Evolutionary conservation across 2,113 vertebrate species (phyloP).

Genomic region (Lepus europaeus): DNA sequence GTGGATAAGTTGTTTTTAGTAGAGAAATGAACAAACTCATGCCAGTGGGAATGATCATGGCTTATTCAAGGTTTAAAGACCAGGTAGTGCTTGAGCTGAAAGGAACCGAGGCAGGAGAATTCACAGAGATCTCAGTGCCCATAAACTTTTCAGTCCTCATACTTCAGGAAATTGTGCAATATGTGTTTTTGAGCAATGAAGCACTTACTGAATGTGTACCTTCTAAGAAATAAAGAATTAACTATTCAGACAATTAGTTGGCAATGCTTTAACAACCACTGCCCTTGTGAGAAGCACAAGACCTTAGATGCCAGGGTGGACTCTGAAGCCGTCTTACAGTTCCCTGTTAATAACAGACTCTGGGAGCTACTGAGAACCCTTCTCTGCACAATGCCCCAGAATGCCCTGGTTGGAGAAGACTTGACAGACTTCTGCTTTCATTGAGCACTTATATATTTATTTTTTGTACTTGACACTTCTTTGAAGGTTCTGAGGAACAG

Average conservation of each 20-base stretch:
- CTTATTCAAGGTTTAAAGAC: neutral
- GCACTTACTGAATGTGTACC: neutral
- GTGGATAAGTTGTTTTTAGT: neutral
- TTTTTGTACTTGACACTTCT: constrained; percentile 63
- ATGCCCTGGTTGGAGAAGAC: neutral
- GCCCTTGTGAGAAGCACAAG: neutral
- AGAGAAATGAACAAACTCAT: neutral
- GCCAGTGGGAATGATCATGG: neutral
- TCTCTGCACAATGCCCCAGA: neutral
- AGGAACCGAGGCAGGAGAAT: neutral
- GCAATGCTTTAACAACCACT: neutral
- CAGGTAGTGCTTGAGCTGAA: neutral
- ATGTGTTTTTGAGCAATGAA: neutral
- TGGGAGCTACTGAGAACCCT: neutral
- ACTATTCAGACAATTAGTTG: neutral
- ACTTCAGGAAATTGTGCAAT: neutral
- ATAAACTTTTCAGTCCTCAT: neutral
- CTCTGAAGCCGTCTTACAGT: neutral
- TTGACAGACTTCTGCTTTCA: constrained; percentile 34
- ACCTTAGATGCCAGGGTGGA: neutral
- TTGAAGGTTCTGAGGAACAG: constrained; percentile 54
- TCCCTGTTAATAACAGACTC: neutral
- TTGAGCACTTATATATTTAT: constrained; percentile 53
- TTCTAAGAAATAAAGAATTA: neutral
- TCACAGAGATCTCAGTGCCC: neutral